Percentiles rank a stretch among this genome's conserved stretches.
phyloP scores from a whole-genome alignment of 2,113 vertebrate genomes.

The Casuarius casuarius region DNA sequence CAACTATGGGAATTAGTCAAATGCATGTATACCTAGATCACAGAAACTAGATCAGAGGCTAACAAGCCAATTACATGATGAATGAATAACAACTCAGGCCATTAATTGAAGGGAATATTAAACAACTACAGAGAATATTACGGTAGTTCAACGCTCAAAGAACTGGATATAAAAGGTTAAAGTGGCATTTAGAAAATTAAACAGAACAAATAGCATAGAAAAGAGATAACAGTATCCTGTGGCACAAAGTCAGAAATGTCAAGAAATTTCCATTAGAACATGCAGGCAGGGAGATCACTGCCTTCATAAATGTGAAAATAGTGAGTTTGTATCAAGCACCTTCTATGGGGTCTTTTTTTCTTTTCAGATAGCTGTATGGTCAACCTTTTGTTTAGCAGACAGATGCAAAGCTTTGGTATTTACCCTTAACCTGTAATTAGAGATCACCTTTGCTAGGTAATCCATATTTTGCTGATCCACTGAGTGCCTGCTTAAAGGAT shows the following conservation, averaged over 20 bases:
- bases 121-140: constrained; percentile 29
- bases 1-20: constrained; percentile 37
- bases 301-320: background rate
- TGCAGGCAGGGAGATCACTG: background rate
- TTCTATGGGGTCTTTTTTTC: background rate
- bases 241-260: constrained; percentile 48
- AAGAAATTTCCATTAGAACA: constrained; percentile 23
- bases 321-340: background rate
- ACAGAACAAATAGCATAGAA: constrained; percentile 30
- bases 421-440: background rate
- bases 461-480: background rate
- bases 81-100: constrained; percentile 37
- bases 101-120: constrained; percentile 50
- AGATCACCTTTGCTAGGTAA: background rate
- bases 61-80: constrained; percentile 56
- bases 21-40: constrained; percentile 52
- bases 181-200: constrained; percentile 47
- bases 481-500: background rate
- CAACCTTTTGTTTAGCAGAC: background rate
- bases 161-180: constrained; percentile 47
- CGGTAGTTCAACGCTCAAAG: constrained; percentile 22
- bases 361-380: background rate
- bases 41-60: constrained; percentile 57
- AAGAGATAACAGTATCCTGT: constrained; percentile 26
- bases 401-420: background rate